Percentiles rank a stretch among this genome's conserved stretches.
Conservation (phyloP, 2,113 vertebrate genomes). For the Apodemus speciosus region DNA sequence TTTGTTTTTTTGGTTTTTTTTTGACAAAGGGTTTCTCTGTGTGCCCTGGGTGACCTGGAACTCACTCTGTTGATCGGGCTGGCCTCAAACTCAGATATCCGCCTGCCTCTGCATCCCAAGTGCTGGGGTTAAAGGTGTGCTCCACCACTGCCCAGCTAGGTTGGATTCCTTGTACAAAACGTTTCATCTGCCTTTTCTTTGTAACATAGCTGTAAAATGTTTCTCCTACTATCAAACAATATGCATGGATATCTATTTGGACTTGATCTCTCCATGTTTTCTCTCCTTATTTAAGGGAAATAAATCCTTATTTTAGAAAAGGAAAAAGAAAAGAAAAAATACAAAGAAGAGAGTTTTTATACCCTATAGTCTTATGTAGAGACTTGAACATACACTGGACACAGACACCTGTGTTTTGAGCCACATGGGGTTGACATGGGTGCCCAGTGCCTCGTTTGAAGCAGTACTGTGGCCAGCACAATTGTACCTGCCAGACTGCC, state of each 20-base stretch:
- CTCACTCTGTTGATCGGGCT: too few species aligned
- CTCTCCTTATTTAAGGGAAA: slow-evolving; percentile 95
- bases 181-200: slow-evolving; percentile 98
- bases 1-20: too few species aligned
- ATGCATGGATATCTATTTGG: slow-evolving; percentile 99
- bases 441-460: neutral
- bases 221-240: slow-evolving; percentile 96
- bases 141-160: too few species aligned
- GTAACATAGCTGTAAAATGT: slow-evolving; percentile 99
- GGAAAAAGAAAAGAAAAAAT: slow-evolving; percentile 70
- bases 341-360: too few species aligned
- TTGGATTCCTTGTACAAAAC: slow-evolving; percentile 98
- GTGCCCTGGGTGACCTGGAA: too few species aligned
- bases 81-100: too few species aligned
- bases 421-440: neutral
- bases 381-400: too few species aligned
- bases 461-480: slow-evolving; percentile 84
- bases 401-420: neutral
- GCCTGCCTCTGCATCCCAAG: too few species aligned
- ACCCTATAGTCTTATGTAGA: neutral
- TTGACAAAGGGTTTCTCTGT: too few species aligned
- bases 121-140: too few species aligned
- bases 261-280: slow-evolving; percentile 96
- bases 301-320: slow-evolving; percentile 90
- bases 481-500: slow-evolving; percentile 88